A percentile compares a stretch with the other conserved stretches of the same genome.
Conservation (phyloP, 2,888 invertebrate genomes). For the Adelphocoris suturalis region DNA sequence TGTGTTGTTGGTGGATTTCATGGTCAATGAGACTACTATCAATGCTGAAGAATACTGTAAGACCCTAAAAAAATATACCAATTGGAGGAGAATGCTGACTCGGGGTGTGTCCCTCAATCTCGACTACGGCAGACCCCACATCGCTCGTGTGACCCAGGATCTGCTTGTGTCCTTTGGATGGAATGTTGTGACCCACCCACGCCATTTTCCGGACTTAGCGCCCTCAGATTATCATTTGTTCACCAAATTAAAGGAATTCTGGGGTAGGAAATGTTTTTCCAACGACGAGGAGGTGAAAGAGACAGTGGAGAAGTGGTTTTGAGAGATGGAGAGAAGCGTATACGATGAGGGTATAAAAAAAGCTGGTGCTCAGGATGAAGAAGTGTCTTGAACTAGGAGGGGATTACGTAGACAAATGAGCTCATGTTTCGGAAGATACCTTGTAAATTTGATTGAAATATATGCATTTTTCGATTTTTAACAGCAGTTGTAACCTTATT, state of each 20-base stretch:
- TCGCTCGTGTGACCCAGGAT: conserved; percentile 66
- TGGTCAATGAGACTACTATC: too few relatives aligned
- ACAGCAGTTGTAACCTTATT: too few relatives aligned
- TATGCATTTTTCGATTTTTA: conserved; percentile 55
- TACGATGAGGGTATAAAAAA: conserved; percentile 67
- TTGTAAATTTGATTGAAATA: conserved; percentile 49
- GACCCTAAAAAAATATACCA: conserved; percentile 73
- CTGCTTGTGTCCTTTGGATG: conserved; percentile 72
- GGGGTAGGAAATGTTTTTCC: conserved; percentile 60
- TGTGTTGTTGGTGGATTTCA: too few relatives aligned
- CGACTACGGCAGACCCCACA: conserved; percentile 74
- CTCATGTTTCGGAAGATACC: not conserved
- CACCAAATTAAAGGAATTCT: conserved; percentile 60
- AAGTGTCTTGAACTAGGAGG: conserved; percentile 59
- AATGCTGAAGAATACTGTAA: conserved; percentile 48
- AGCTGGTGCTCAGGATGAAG: conserved; percentile 50
- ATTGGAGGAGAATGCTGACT: conserved; percentile 74
- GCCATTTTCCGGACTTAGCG: conserved; percentile 44
- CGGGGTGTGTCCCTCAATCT: conserved; percentile 72
- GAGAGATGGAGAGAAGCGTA: conserved; percentile 28
- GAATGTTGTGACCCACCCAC: conserved; percentile 73
- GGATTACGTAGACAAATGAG: conserved; percentile 32
- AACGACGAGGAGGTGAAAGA: conserved; percentile 51
- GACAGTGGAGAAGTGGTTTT: conserved; percentile 42
- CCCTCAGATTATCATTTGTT: conserved; percentile 67